These are phyloP conservation scores for Tridacna gigas DNA, from an alignment of 2,888 invertebrate genomes.

Conservation along the genomic window DNA sequence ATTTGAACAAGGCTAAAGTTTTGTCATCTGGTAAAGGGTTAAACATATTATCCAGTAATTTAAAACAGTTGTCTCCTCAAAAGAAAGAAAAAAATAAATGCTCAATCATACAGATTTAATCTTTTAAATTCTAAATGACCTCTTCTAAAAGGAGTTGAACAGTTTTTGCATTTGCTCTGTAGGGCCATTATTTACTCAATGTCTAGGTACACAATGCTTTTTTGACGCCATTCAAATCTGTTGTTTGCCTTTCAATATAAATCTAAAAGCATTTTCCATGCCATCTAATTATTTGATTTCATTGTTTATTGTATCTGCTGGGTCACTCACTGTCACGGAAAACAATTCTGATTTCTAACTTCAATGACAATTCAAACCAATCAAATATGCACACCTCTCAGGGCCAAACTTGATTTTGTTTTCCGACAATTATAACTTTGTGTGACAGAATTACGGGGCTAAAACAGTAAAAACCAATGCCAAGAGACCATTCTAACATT, in stretches of 20 bases:
- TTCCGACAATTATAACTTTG: conserved; percentile 1
- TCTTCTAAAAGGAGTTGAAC: conserved; percentile 2
- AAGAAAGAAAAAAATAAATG: too few species aligned
- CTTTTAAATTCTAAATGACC: not conserved
- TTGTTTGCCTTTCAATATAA: conserved; percentile 16
- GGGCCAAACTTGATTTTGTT: conserved; percentile 11
- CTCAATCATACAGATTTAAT: too few species aligned
- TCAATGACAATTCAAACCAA: not conserved
- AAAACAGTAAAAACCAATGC: not conserved
- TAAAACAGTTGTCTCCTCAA: too few species aligned
- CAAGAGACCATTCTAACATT: conserved; percentile 7
- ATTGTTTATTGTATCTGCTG: conserved; percentile 6
- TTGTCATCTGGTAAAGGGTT: not conserved
- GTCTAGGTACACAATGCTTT: conserved; percentile 18
- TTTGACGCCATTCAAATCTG: conserved; percentile 15
- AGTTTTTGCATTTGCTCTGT: not conserved
- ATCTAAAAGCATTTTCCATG: conserved; percentile 13
- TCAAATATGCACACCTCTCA: conserved; percentile 4
- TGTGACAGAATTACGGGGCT: conserved; percentile 2
- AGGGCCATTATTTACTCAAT: conserved; percentile 10
- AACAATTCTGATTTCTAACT: conserved; percentile 6
- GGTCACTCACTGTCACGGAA: conserved; percentile 20
- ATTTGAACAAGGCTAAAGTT: not conserved
- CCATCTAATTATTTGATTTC: conserved; percentile 5
- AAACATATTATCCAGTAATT: too few species aligned